A percentile compares a stretch with the other conserved stretches of the same genome.
These are phyloP conservation scores for Neolamprologus devosi DNA, from an alignment of 2,113 vertebrate genomes.

Conservation along the genomic window DNA sequence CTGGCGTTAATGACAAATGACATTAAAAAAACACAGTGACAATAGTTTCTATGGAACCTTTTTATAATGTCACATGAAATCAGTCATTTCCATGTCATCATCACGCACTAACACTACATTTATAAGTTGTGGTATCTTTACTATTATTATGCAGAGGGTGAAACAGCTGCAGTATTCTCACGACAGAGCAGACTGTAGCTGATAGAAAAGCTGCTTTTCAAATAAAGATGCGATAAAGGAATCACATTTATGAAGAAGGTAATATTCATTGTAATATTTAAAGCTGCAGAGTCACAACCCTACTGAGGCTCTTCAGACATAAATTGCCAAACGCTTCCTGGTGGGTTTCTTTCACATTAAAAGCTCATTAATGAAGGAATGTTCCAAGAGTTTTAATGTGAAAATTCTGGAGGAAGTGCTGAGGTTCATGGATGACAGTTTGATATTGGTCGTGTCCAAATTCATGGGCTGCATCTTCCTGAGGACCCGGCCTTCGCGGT, in stretches of 20 bases:
- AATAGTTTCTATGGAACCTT: neutral
- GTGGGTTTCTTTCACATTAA: neutral
- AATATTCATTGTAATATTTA: neutral
- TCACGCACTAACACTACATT: fast-evolving
- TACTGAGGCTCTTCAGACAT: fast-evolving
- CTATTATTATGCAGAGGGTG: neutral
- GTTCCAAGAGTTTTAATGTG: neutral
- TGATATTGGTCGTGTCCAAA: neutral
- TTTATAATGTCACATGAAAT: neutral
- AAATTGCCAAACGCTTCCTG: fast-evolving
- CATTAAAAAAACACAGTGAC: fast-evolving
- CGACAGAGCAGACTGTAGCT: neutral
- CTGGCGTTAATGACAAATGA: neutral
- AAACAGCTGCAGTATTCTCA: neutral
- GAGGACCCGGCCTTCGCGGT: no score
- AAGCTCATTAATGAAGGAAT: neutral
- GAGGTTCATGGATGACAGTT: neutral
- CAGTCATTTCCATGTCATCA: neutral
- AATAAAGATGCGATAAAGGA: fast-evolving
- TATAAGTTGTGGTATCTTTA: neutral
- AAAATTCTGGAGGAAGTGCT: neutral
- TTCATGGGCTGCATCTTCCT: no score
- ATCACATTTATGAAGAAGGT: neutral
- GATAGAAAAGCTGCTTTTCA: neutral
- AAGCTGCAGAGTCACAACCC: neutral